Evolutionary conservation across 2,888 invertebrate genomes (phyloP), one percentile per base, ranked within the genome.

Genomic region (Osmoderma eremita): DNA sequence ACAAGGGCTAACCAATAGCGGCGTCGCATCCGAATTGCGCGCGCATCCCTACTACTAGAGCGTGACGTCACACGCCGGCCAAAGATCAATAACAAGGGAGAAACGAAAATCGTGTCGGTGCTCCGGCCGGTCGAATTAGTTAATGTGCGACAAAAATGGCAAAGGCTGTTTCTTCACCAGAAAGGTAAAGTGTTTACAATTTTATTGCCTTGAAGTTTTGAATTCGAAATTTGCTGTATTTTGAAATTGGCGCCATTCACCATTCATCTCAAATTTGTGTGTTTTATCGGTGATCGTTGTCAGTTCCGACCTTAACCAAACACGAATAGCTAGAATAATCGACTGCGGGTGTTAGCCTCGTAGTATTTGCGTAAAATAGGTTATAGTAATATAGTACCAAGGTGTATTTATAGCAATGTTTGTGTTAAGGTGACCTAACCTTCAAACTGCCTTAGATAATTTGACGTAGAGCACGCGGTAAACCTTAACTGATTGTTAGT

Each of bases 111-210:
- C 76, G 76, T 78, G 79, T 78, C 76, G 79, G 77, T 75, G 78
- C 75, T 73, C 71, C 70, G 67, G 70, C 65, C 73, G 65, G 66
- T 73, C 67, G 71, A 67, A 77, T 77, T 77, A 78, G 82, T 82
- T 81, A 80, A 90, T 90, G 90, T 90, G 89, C 82, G 90, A 90
- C 85, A 88, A 87, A 84, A 87, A 88, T 83, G 88, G 88, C 81
- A 88, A 87, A 78, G 90, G 90, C 81, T 90, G 90, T 84, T 90
- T 90, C 84, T 89, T 87, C 81, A 84, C 86, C 73, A 84, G 84
- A 81, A 86, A 86, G 86, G 86, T 86, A 84, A 84, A 67, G 78
- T 69, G 65, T 71, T 72, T 68, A 42, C 54, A 6, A 53, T 24
- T 74, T 49, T 62, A 71, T 70, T 45, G 58, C 45, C 24, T 18